A percentile compares a stretch with the other conserved stretches of the same genome.
Conservation (phyloP, 2,113 vertebrate species). For the Cyprinodon tularosa region DNA sequence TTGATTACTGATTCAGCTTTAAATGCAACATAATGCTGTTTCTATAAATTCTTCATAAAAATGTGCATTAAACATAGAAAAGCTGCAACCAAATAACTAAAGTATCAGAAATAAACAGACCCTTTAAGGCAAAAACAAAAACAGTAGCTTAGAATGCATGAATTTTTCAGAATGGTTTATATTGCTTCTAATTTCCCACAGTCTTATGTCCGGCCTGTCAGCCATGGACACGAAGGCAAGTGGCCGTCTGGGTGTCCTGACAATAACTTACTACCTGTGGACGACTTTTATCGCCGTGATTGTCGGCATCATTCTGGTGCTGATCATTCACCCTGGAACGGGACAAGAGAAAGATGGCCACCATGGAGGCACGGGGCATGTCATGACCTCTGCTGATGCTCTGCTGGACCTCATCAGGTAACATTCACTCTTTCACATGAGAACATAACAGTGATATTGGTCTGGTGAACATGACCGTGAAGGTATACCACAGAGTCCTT, state of each 20-base stretch:
- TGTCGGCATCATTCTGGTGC: slow-evolving; percentile 84
- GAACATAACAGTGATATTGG: neutral
- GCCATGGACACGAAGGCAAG: slow-evolving; percentile 89
- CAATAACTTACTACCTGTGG: slow-evolving; percentile 91
- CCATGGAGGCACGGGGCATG: slow-evolving; percentile 73
- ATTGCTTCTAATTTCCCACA: slow-evolving; percentile 41
- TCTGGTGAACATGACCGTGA: too few relatives aligned
- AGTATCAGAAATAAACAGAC: too few relatives aligned
- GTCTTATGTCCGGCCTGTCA: slow-evolving; percentile 90
- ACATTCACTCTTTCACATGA: neutral
- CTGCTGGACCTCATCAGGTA: slow-evolving; percentile 90
- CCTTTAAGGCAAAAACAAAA: neutral
- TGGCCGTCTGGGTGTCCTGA: slow-evolving; percentile 86
- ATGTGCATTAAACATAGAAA: too few relatives aligned
- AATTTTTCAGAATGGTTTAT: neutral
- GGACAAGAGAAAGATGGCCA: slow-evolving; percentile 84
- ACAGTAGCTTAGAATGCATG: neutral
- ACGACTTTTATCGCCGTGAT: slow-evolving; percentile 91
- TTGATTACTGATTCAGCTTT: too few relatives aligned
- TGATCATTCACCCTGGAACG: slow-evolving; percentile 84
- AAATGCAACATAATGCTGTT: too few relatives aligned
- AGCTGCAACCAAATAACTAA: too few relatives aligned
- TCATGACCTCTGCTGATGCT: slow-evolving; percentile 88
- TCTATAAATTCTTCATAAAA: too few relatives aligned
- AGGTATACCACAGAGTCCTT: too few relatives aligned